A percentile compares a stretch with the other conserved stretches of the same genome.
Evolutionary conservation across 2,113 vertebrate genomes (phyloP).

Genomic region (Seriola rivoliana): DNA sequence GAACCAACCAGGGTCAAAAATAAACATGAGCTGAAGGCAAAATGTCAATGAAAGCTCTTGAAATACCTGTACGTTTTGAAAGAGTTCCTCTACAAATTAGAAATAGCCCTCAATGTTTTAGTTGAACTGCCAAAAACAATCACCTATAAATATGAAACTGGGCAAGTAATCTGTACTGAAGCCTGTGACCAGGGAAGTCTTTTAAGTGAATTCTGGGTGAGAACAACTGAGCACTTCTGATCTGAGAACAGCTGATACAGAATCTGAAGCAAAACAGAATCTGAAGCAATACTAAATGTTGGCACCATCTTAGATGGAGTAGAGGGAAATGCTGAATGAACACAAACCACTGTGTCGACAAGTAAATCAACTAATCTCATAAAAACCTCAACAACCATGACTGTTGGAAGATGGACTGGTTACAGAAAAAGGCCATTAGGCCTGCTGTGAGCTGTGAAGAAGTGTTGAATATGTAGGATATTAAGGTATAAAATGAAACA

Average conservation of each 20-base stretch:
- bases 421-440: neutral
- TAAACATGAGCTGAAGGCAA: neutral
- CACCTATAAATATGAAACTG: conserved; percentile 2
- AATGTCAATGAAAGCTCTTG: conserved; percentile 2
- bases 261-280: conserved; percentile 33
- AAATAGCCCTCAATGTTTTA: neutral
- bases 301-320: conserved; percentile 1
- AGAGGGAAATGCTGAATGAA: conserved; percentile 15
- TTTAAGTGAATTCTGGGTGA: conserved; percentile 16
- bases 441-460: neutral
- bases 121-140: neutral
- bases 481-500: neutral
- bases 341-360: conserved; percentile 12
- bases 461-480: conserved; percentile 1
- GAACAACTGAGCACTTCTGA: conserved; percentile 19
- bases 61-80: conserved; percentile 5
- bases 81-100: neutral
- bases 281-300: conserved; percentile 41
- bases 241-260: conserved; percentile 19
- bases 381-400: conserved; percentile 20
- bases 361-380: conserved; percentile 40
- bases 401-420: conserved; percentile 18
- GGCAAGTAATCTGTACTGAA: conserved; percentile 20
- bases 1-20: neutral
- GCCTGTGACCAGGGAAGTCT: conserved; percentile 10